Percentiles rank a stretch among this genome's conserved stretches.
These are phyloP conservation scores for Girardinus metallicus DNA, from an alignment of 2,797 vertebrate species.

Conservation along the genomic window DNA sequence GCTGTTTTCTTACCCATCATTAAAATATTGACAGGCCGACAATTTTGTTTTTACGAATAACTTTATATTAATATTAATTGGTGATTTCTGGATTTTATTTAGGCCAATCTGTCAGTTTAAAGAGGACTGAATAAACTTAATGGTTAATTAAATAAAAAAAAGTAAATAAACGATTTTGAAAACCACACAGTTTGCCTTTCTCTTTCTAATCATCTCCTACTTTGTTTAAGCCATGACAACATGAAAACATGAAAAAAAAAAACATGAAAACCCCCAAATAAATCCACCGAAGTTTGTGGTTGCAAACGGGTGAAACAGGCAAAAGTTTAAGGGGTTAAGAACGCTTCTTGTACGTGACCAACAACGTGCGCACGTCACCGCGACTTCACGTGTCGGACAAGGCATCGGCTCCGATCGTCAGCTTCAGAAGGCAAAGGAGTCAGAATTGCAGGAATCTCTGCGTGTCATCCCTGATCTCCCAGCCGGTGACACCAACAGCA, in stretches of 20 bases:
- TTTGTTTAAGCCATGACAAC: background rate
- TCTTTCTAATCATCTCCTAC: background rate
- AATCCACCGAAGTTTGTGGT: background rate
- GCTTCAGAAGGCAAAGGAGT: slow-evolving; percentile 61
- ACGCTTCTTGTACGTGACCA: slow-evolving; percentile 32
- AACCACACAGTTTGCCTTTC: too few relatives aligned
- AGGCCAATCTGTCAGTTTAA: background rate
- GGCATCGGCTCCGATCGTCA: slow-evolving; percentile 61
- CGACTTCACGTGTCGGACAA: slow-evolving; percentile 62
- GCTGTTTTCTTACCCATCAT: background rate
- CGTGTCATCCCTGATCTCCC: slow-evolving; percentile 71
- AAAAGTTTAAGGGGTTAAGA: background rate
- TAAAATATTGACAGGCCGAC: background rate
- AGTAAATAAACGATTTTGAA: background rate
- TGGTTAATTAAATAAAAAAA: background rate
- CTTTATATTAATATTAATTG: background rate
- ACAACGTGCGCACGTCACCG: slow-evolving; percentile 13
- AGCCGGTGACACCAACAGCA: slow-evolving; percentile 71
- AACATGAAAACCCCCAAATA: background rate
- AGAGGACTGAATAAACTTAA: background rate
- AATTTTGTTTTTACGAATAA: background rate
- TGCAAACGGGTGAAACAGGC: background rate
- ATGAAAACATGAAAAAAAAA: too few relatives aligned
- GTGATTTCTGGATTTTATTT: background rate
- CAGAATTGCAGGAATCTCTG: slow-evolving; percentile 53